Conservation (phyloP, 2,888 invertebrate genomes). For the Synergus gifuensis region DNA sequence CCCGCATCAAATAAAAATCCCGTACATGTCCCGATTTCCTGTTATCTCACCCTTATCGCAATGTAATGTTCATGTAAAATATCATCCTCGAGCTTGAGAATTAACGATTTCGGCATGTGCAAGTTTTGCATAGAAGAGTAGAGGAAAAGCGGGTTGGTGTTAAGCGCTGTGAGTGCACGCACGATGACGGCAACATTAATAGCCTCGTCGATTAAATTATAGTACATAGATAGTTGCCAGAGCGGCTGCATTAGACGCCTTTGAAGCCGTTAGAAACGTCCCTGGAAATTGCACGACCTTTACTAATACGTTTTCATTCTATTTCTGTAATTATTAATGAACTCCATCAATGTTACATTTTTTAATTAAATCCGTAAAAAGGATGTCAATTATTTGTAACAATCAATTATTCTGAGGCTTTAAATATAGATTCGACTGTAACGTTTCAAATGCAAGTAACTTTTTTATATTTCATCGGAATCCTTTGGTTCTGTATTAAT, state of each 20-base stretch:
- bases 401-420: too few relatives aligned
- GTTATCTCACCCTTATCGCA: background rate
- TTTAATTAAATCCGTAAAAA: background rate
- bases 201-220: conserved; percentile 58
- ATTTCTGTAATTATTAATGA: background rate
- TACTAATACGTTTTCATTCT: background rate
- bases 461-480: too few relatives aligned
- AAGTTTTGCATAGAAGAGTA: conserved; percentile 13
- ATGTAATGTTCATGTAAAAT: conserved; percentile 4
- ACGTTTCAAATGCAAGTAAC: too few relatives aligned
- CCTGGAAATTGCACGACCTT: conserved; percentile 28
- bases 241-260: conserved; percentile 58
- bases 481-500: too few relatives aligned
- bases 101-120: conserved; percentile 2
- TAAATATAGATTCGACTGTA: too few relatives aligned
- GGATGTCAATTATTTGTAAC: too few relatives aligned
- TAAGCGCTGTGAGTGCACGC: conserved; percentile 52
- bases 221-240: conserved; percentile 54
- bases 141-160: conserved; percentile 35
- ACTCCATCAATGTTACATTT: background rate
- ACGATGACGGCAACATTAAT: conserved; percentile 57
- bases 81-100: background rate
- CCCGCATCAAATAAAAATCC: too few relatives aligned
- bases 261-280: conserved; percentile 24
- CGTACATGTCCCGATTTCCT: background rate